Evolutionary conservation across 1,140 invertebrate genomes (phyloP).

Genomic region (Tetraneura akinire): DNA sequence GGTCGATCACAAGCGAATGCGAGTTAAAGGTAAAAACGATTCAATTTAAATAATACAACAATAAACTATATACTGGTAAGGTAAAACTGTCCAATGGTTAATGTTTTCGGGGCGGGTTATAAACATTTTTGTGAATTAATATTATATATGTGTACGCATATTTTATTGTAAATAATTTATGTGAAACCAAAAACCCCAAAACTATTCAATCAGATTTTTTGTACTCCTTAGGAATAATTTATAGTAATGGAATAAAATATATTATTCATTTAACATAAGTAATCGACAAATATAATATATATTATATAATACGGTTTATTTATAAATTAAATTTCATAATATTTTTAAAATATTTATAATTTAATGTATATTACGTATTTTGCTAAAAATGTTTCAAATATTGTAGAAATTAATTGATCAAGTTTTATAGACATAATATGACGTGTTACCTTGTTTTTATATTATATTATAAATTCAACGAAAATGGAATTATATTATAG

Average conservation of each 20-base stretch:
- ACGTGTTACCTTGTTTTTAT: no score
- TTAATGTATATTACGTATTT: no score
- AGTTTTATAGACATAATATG: no score
- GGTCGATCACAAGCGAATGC: slow-evolving; percentile 5
- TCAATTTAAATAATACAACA: slow-evolving; percentile 17
- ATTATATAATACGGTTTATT: no score
- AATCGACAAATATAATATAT: no score
- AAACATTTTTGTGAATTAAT: slow-evolving; percentile 5
- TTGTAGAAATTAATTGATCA: no score
- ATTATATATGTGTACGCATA: not conserved
- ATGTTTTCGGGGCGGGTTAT: not conserved
- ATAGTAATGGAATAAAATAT: not conserved
- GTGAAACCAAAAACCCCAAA: not conserved
- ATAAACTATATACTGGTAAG: slow-evolving; percentile 9
- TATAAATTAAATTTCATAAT: no score
- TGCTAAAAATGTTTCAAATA: no score
- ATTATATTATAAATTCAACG: no score
- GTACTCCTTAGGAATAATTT: not conserved
- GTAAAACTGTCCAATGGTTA: not conserved
- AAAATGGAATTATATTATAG: no score
- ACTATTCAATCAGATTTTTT: not conserved
- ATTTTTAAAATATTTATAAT: no score
- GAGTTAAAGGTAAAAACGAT: not conserved
- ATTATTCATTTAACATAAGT: no score
- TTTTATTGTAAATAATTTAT: not conserved